Conservation (phyloP, 1,140 invertebrate genomes). For the Formica selysi region DNA sequence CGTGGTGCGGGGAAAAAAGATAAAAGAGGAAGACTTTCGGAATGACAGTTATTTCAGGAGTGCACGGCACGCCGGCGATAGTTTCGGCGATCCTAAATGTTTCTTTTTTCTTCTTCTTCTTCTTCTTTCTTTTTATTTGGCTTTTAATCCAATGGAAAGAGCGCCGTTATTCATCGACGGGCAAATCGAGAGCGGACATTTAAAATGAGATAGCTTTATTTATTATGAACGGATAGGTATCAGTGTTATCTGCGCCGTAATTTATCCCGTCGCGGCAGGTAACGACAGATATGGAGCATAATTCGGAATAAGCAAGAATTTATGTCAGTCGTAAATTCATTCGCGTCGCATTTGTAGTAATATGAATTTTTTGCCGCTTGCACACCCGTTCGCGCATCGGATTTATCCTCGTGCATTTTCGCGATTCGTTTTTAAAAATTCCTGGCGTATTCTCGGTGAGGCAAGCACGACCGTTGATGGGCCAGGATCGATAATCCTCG, state of each 20-base stretch:
- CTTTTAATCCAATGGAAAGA: constrained; percentile 8
- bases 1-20: constrained; percentile 46
- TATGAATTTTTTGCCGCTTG: constrained; percentile 68
- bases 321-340: constrained; percentile 68
- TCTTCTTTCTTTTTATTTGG: background rate
- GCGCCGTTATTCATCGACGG: constrained; percentile 52
- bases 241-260: constrained; percentile 62
- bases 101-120: constrained; percentile 15
- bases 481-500: constrained; percentile 42
- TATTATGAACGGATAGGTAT: constrained; percentile 62
- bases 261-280: constrained; percentile 59
- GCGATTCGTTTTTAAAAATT: constrained; percentile 42
- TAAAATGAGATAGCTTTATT: constrained; percentile 51
- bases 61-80: constrained; percentile 54
- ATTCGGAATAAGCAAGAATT: constrained; percentile 72
- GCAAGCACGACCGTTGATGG: constrained; percentile 20
- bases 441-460: constrained; percentile 16
- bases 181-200: constrained; percentile 50
- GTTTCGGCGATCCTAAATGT: constrained; percentile 58
- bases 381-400: constrained; percentile 31
- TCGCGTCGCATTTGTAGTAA: constrained; percentile 62
- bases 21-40: constrained; percentile 50
- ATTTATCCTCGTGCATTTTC: background rate
- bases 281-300: constrained; percentile 71
- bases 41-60: constrained; percentile 66